Evolutionary conservation across 1,140 invertebrate genomes (phyloP), one percentile per base, ranked within the genome.

Genomic region (Bombus balteatus): DNA sequence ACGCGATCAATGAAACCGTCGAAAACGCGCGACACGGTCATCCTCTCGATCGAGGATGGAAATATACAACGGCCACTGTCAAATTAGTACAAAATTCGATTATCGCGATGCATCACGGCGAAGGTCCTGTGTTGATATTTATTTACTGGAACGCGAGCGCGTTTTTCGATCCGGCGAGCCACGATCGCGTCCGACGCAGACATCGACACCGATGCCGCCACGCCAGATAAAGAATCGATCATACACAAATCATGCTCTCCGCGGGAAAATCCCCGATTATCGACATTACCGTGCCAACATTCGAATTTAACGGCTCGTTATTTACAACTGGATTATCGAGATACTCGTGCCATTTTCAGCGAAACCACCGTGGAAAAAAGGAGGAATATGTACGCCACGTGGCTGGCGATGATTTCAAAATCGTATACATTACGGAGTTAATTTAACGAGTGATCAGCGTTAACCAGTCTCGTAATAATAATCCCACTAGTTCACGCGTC

Each of bases 261-360:
- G 12, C n/a, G 25, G 32, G 34, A 43, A 80, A 85, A 80, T 71
- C 75, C 83, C 68, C 77, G 83, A 85, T 85, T 85, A 80, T 80
- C 83, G 83, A 85, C 68, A 85, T 80, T 85, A 84, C 83, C 83
- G 53, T 57, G 57, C 39, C 77, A 34, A 72, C 53, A 34, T 41
- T 59, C 68, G 53, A 71, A 80, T 85, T 85, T 80, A 85, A 85
- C 68, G 76, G 53, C 77, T 73, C 76, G 68, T 80, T 85, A 85
- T 85, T 80, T 85, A 85, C 77, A 85, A 80, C 76, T 80, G 68
- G 83, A 85, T 85, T 85, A 85, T 72, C 77, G 77, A 43, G 41
- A 71, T 59, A 84, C n/a, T 79, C 68, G 47, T 25, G 28, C 32
- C 66, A 76, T 84, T 84, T 71, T 47, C 82, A 53, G 66, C 28